These are phyloP conservation scores for Anadara kagoshimensis DNA, from an alignment of 1,140 invertebrate species.

Conservation along the genomic window DNA sequence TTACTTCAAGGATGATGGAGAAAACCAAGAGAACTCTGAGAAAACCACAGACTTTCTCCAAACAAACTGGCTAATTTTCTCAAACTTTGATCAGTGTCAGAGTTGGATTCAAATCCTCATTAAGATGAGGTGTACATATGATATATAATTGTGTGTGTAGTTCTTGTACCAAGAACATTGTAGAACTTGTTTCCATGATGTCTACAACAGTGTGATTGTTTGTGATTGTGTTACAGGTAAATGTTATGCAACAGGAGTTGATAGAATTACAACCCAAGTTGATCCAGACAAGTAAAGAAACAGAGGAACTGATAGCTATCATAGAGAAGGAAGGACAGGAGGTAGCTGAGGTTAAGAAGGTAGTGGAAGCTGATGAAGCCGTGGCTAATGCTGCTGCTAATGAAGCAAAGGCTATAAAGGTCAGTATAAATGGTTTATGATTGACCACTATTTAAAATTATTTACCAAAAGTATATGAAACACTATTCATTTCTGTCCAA, in stretches of 20 bases:
- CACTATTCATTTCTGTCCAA: neutral
- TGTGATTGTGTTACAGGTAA: conserved; percentile 69
- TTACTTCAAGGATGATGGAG: no score
- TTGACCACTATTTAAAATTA: neutral
- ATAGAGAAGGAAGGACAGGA: conserved; percentile 72
- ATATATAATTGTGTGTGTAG: no score
- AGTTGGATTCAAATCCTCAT: no score
- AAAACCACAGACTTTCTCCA: no score
- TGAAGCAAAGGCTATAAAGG: conserved; percentile 72
- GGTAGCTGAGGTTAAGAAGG: conserved; percentile 69
- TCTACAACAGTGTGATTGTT: conserved; percentile 16
- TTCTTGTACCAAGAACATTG: no score
- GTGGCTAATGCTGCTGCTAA: conserved; percentile 67
- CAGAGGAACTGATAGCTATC: conserved; percentile 68
- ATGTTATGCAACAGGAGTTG: conserved; percentile 72
- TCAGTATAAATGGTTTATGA: conserved; percentile 30
- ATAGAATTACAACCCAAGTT: conserved; percentile 72
- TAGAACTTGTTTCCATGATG: no score
- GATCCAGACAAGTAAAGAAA: conserved; percentile 70
- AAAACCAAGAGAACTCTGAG: no score
- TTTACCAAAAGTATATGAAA: neutral
- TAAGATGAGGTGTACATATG: no score
- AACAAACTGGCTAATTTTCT: no score
- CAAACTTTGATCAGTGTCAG: no score
- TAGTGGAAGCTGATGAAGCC: conserved; percentile 72